Conservation (phyloP, 2,888 invertebrate species). For the Asteroscopus sphinx region DNA sequence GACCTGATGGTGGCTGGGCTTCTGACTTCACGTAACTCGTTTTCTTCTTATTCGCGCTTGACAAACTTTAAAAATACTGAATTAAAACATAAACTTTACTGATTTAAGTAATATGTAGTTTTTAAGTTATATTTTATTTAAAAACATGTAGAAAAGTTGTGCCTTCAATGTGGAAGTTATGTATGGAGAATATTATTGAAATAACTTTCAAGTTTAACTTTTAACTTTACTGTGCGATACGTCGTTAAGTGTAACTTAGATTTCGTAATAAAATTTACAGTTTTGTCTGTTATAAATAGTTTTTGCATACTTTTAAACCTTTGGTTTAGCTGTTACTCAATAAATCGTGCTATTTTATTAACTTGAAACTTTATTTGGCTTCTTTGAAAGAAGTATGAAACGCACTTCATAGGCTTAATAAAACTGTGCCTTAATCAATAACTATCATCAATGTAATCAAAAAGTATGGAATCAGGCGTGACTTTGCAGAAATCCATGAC, state of each 20-base stretch:
- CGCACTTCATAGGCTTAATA: slow-evolving; percentile 9
- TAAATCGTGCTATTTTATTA: too few relatives aligned
- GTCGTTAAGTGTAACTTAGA: neutral
- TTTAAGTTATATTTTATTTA: slow-evolving; percentile 20
- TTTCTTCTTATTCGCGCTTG: too few relatives aligned
- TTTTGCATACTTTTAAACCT: too few relatives aligned
- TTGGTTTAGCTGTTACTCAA: too few relatives aligned
- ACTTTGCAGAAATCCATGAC: too few relatives aligned
- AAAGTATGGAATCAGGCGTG: too few relatives aligned
- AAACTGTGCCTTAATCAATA: slow-evolving; percentile 29
- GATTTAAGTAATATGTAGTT: slow-evolving; percentile 26
- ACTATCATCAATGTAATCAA: too few relatives aligned
- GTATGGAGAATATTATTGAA: slow-evolving; percentile 25
- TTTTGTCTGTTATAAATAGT: too few relatives aligned
- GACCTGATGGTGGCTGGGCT: too few relatives aligned
- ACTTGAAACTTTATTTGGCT: too few relatives aligned
- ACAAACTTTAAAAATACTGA: neutral
- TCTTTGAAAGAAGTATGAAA: too few relatives aligned
- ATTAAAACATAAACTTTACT: slow-evolving; percentile 12
- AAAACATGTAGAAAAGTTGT: slow-evolving; percentile 20
- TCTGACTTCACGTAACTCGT: too few relatives aligned
- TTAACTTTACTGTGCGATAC: slow-evolving; percentile 36
- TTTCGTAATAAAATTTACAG: neutral
- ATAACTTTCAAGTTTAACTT: slow-evolving; percentile 19
- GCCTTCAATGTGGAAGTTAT: slow-evolving; percentile 32